Evolutionary conservation across 2,113 vertebrate genomes (phyloP).

Genomic region (Pelvicachromis taeniatus): DNA sequence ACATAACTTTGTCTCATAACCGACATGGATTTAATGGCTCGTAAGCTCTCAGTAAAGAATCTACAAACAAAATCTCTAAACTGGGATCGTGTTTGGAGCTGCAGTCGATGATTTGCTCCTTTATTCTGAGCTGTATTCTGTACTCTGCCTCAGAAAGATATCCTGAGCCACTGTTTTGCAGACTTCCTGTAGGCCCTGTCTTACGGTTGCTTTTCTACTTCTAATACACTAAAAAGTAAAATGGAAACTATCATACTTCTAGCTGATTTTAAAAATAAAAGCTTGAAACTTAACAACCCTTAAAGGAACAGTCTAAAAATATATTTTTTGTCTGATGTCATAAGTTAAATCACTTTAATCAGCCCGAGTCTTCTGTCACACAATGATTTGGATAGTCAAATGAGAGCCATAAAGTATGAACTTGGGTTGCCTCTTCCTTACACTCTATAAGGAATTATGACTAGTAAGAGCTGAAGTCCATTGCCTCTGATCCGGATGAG

Average conservation of each 20-base stretch:
- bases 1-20: not conserved
- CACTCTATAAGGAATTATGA: constrained; percentile 86
- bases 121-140: not conserved
- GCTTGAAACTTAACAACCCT: not conserved
- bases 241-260: not conserved
- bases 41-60: not conserved
- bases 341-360: too few relatives aligned
- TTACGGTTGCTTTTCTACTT: not conserved
- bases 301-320: not conserved
- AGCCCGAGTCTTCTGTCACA: too few relatives aligned
- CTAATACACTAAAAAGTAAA: not conserved
- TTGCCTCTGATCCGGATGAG: constrained; percentile 87
- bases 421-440: too few relatives aligned
- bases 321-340: too few relatives aligned
- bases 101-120: not conserved
- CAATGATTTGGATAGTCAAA: too few relatives aligned
- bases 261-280: not conserved
- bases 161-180: not conserved
- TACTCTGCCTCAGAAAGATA: not conserved
- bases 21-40: not conserved
- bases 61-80: not conserved
- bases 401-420: too few relatives aligned
- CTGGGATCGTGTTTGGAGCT: not conserved
- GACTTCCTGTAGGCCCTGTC: not conserved
- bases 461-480: constrained; percentile 87